Conservation (phyloP, 2,888 invertebrate genomes). For the Chalcosyrphus nemorum region DNA sequence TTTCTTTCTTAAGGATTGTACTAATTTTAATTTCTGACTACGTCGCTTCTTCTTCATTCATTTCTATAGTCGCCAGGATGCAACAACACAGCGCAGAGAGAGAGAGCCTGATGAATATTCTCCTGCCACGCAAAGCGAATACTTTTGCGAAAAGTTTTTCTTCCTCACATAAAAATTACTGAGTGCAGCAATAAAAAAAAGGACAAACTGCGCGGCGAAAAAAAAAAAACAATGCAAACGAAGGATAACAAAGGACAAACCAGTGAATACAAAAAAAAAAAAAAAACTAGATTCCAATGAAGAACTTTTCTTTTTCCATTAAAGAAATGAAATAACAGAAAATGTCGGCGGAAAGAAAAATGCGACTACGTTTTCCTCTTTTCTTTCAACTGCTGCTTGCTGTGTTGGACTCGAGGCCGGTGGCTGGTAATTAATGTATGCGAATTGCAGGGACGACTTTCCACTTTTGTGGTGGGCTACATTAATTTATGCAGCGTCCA, state of each 20-base stretch:
- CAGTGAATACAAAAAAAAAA: too few relatives aligned
- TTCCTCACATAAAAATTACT: constrained; percentile 39
- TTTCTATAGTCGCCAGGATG: not conserved
- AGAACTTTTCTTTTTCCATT: constrained; percentile 64
- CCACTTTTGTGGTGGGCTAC: constrained; percentile 32
- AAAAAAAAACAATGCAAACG: constrained; percentile 17
- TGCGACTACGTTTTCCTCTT: constrained; percentile 1
- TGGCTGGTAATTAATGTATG: constrained; percentile 51
- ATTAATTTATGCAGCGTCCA: constrained; percentile 52
- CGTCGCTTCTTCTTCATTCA: constrained; percentile 26
- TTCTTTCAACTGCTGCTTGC: too few relatives aligned
- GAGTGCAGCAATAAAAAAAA: constrained; percentile 20
- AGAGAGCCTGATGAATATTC: constrained; percentile 58
- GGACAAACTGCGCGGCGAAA: not conserved
- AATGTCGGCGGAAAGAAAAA: constrained; percentile 47
- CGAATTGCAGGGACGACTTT: constrained; percentile 43
- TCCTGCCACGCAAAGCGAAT: constrained; percentile 18
- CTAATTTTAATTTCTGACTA: constrained; percentile 64
- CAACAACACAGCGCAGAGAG: too few relatives aligned
- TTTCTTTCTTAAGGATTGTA: constrained; percentile 44
- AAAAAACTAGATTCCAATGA: constrained; percentile 34
- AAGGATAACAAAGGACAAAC: constrained; percentile 48
- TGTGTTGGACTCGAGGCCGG: not conserved
- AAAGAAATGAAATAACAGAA: constrained; percentile 61
- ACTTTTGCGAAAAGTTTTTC: constrained; percentile 33